Evolutionary conservation across 2,797 vertebrate species (phyloP).

Genomic region (Poeciliopsis infans): DNA sequence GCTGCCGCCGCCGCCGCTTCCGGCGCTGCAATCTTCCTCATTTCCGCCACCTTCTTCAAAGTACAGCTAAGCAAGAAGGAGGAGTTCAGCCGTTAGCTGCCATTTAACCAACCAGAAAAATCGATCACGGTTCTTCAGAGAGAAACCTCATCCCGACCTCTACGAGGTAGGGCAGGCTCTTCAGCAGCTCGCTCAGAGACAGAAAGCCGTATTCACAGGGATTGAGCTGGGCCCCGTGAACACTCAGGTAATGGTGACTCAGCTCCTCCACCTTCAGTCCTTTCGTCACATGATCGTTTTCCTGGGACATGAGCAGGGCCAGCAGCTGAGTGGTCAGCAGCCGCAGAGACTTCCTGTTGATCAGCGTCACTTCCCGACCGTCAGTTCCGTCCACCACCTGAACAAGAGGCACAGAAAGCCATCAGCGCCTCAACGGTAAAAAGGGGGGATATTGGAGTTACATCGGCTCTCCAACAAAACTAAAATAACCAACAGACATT

Average conservation of each 20-base stretch:
- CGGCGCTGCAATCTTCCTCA: neutral
- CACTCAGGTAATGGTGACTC: constrained; percentile 81
- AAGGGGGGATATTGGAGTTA: neutral
- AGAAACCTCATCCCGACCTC: constrained; percentile 79
- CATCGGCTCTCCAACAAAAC: neutral
- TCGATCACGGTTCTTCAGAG: neutral
- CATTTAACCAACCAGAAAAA: neutral
- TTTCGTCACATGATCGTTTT: constrained; percentile 70
- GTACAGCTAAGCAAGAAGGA: constrained; percentile 81
- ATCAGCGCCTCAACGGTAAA: neutral
- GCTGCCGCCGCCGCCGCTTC: constrained; percentile 33
- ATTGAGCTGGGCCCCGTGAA: constrained; percentile 84
- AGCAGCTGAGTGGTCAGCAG: constrained; percentile 91
- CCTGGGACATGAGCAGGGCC: constrained; percentile 92
- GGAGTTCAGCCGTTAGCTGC: neutral
- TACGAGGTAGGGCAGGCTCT: constrained; percentile 94
- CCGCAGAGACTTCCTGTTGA: constrained; percentile 95
- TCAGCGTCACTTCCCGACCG: constrained; percentile 91
- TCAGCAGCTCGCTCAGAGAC: constrained; percentile 91
- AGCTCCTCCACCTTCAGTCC: constrained; percentile 86
- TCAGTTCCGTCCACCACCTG: constrained; percentile 86
- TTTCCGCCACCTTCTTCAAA: constrained; percentile 65
- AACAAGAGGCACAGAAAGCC: too few species aligned
- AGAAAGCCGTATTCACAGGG: constrained; percentile 98
- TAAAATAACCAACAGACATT: neutral